Evolutionary conservation across 2,888 invertebrate genomes (phyloP), one percentile per base, ranked within the genome.

Genomic region (Atethmia centrago): DNA sequence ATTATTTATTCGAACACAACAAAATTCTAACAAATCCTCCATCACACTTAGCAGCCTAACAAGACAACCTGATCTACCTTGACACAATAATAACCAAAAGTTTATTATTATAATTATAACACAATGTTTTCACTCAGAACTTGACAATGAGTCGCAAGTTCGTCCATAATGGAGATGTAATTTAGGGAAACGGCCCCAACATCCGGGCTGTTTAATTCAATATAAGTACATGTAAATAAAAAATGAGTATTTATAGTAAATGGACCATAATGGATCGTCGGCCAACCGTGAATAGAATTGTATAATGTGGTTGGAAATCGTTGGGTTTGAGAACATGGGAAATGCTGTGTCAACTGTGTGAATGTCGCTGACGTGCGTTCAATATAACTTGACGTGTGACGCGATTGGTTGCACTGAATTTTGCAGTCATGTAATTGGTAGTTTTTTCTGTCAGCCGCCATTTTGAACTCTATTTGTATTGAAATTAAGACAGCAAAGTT

Each of bases 141-240:
- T 82, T 83, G 79, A 90, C 90, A 89, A 89, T 92, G 91, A 93
- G 87, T 91, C 88, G 92, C 91, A 85, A 86, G 89, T 91, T 89
- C 80, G 73, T 53, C 79, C 79, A 88, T 91, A 91, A 92, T 91
- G 88, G 88, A 90, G 89, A 89, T 88, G 91, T 91, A 92, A 93
- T 92, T 91, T 89, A 81, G 89, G 87, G 88, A 91, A 92, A 89
- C 88, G 87, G 85, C 87, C 82, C 75, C 79, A 81, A 89, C 92
- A 90, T 93, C 93, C 93, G 93, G 91, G 77, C 84, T 80, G 87
- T 90, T 90, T 91, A 92, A 92, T 93, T 91, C 91, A 92, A 92
- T 92, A 90, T 87, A 90, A 88, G 85, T 85, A 87, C 80, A 86
- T 88, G 85, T 89, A 88, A 90, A 91, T 91, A 90, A 87, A 91